Base-by-base conservation (phyloP, 2,113 vertebrate species). In the Brevimyrus niger region DNA sequence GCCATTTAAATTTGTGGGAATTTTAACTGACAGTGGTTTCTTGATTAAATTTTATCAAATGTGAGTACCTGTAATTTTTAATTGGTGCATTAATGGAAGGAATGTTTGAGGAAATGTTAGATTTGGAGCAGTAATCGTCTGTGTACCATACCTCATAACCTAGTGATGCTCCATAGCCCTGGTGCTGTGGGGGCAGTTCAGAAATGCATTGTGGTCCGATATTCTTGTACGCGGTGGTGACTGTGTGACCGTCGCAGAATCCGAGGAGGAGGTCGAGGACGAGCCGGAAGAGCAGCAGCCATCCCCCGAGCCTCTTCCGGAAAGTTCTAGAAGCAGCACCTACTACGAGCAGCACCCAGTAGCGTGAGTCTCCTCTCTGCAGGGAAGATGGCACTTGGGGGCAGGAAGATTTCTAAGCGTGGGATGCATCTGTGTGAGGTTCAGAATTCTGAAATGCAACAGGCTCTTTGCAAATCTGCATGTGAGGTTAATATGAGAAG, bases 181-280 rank as follows among this genome's bases (percentile, higher is more conserved):
- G 23, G 55, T n/a, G 21, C 23, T 2, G 55, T n/a, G 7, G 55
- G 7, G 55, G 23, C 23, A 61, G 55, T 9, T 61, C 6, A 73
- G 76, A 21, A 42, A 42, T 19, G 2, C 76, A 15, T 38, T 21
- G 5, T 83, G 17, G 11, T 83, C 51, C 17, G 4, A 19, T 53
- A 21, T 21, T 83, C 17, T 15, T 83, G 35, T 83, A 83, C 1
- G 35, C 1, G 73, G 38, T 35, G 35, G 15, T 82, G 44, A 42
- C 82, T 84, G 82, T 69, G 35, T 91, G 65, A 89, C 9, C 80
- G n/a, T 88, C 88, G 4, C 93, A 97, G 97, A 97, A 88, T 97
- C 97, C 86, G 97, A 97, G 90, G 97, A 97, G 92, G 97, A 97
- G 91, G 97, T 95, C 19, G 97, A 97, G 92, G 97, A 98, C 84